A percentile compares a stretch with the other conserved stretches of the same genome.
phyloP scores from a whole-genome alignment of 2,797 vertebrate genomes.

The Rhabdomys pumilio region DNA sequence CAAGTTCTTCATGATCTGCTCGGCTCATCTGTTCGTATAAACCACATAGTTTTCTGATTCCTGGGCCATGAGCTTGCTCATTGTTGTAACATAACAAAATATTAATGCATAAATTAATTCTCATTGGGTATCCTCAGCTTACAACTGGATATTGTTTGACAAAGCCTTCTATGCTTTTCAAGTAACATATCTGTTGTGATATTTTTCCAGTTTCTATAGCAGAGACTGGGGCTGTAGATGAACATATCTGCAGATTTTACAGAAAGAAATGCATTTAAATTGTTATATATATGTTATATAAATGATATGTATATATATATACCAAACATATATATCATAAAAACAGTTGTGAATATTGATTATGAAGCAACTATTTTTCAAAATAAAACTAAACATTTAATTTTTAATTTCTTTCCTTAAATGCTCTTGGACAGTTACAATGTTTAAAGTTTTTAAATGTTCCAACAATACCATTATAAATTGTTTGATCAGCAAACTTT shows the following conservation, averaged over 20 bases:
- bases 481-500: neutral
- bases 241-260: neutral
- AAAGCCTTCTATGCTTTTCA: neutral
- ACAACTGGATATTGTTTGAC: neutral
- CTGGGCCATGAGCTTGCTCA: neutral
- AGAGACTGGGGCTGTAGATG: neutral
- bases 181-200: neutral
- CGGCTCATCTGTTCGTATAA: accelerated
- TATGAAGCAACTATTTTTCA: neutral
- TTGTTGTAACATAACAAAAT: neutral
- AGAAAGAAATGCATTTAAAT: neutral
- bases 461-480: accelerated
- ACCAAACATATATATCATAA: neutral
- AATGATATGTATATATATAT: neutral
- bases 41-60: neutral
- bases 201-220: neutral
- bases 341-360: neutral
- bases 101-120: neutral
- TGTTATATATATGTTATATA: neutral
- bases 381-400: neutral
- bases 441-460: neutral
- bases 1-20: neutral
- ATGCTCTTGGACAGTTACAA: neutral
- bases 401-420: neutral
- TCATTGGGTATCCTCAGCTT: neutral